Evolutionary conservation across 2,888 invertebrate species (phyloP).

Genomic region (Cosmia pyralina): DNA sequence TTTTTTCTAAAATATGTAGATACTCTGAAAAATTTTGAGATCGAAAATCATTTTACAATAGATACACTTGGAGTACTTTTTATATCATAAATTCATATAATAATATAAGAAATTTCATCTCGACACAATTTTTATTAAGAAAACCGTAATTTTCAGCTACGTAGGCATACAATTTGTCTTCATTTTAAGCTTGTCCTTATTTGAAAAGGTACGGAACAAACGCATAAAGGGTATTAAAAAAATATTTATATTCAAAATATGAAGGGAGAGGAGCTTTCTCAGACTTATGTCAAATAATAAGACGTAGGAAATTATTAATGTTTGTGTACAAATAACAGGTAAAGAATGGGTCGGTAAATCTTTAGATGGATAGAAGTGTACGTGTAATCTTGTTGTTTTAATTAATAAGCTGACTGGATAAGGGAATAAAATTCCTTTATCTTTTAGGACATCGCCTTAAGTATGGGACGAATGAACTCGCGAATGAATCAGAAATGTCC

Average conservation of each 20-base stretch:
- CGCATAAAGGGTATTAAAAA: slow-evolving; percentile 35
- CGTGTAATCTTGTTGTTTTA: too few species aligned
- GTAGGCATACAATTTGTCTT: slow-evolving; percentile 4
- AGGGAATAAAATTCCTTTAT: too few species aligned
- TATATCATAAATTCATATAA: not conserved
- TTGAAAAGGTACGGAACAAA: slow-evolving; percentile 6
- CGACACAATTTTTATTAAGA: not conserved
- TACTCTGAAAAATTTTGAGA: not conserved
- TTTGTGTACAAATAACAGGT: not conserved
- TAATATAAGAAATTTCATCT: not conserved
- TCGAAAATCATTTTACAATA: not conserved
- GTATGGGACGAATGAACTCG: too few species aligned
- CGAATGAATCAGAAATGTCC: too few species aligned
- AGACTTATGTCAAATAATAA: slow-evolving; percentile 3
- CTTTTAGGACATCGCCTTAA: too few species aligned
- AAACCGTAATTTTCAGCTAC: too few species aligned
- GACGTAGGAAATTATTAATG: slow-evolving; percentile 34
- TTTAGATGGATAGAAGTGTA: too few species aligned
- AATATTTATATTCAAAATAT: slow-evolving; percentile 40
- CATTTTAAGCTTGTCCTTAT: slow-evolving; percentile 15
- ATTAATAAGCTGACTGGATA: too few species aligned
- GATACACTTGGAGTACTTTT: not conserved
- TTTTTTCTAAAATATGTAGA: not conserved
- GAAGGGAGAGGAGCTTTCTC: not conserved
- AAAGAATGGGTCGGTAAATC: too few species aligned